Base-by-base conservation (phyloP, 2,113 vertebrate genomes). In the Dipodomys merriami region DNA sequence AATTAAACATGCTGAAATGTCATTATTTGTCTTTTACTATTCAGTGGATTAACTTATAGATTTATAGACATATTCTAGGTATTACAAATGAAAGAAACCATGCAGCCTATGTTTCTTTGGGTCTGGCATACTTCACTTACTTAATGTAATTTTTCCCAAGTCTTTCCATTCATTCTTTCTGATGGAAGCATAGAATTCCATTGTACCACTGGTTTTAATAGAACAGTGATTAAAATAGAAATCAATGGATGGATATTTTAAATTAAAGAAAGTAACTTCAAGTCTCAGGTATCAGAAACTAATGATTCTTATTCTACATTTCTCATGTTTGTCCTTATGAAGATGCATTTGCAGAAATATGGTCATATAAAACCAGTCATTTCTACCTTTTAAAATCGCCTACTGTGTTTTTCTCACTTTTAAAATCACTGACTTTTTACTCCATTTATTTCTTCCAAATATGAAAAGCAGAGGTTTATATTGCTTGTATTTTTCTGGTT, bases 391-490 rank as follows among this genome's bases (percentile, higher is more conserved):
- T 16, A 57, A 57, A 57, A 57, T 57, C 53, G 18, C 53, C 53
- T 57, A 57, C 15, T 16, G 12, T 73, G 16, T 30, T 88, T 72
- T 65, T 62, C 64, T 77, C 72, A n/a, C 9, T 46, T 76, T 62
- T 80, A 5, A 92, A 86, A 62, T 93, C 6, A 88, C 39, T 53
- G 83, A 80, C 30, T 76, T 89, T 68, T 76, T 60, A 39, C 60
- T 84, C 84, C 29, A 53, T 7, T 69, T 89, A 44, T 11, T 76
- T 77, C 44, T 80, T 80, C 67, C 15, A 80, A 71, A 22, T 82
- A 25, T 77, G 93, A 80, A 84, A 90, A 60, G 15, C 3, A 78
- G 79, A 78, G 46, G 15, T 33, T 81, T 74, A 0, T 29, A 18
- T 74, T 91, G 11, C 44, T 68, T 88, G 15, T 30, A 19, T 92